phyloP scores from a whole-genome alignment of 2,797 vertebrate species.

The Spinus pinus region DNA sequence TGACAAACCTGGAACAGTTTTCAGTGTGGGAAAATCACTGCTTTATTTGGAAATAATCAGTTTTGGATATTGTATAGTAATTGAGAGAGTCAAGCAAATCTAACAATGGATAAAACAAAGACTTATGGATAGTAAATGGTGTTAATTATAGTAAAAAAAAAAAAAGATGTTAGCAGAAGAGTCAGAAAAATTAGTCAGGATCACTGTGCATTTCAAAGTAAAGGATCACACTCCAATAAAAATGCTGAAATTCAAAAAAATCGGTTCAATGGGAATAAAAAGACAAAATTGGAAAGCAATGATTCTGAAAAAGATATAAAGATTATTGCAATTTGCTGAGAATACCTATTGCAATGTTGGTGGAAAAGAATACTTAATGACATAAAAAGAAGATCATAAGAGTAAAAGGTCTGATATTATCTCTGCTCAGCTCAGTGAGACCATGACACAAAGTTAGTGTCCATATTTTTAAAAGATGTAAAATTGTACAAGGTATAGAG shows the following conservation, averaged over 20 bases:
- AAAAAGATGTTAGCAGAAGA: background rate
- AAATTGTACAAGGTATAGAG: background rate
- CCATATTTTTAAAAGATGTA: background rate
- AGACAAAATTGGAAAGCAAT: background rate
- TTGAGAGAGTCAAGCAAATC: background rate
- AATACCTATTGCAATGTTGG: background rate
- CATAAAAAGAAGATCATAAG: background rate
- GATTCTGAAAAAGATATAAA: background rate
- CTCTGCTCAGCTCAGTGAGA: background rate
- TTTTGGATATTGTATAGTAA: background rate
- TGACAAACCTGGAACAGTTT: background rate
- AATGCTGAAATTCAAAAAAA: background rate
- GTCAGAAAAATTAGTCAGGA: background rate
- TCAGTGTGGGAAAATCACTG: background rate
- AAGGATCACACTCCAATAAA: background rate
- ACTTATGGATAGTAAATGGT: background rate
- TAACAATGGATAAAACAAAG: background rate
- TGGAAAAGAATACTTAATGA: background rate
- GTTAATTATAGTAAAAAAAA: background rate
- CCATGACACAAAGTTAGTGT: rapidly evolving
- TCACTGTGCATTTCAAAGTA: background rate
- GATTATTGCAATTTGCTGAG: background rate
- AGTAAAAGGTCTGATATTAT: background rate
- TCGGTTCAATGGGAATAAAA: background rate
- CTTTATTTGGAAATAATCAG: background rate